Evolutionary conservation across 2,888 invertebrate genomes (phyloP).

Genomic region (Mesorhabditis sp.): DNA sequence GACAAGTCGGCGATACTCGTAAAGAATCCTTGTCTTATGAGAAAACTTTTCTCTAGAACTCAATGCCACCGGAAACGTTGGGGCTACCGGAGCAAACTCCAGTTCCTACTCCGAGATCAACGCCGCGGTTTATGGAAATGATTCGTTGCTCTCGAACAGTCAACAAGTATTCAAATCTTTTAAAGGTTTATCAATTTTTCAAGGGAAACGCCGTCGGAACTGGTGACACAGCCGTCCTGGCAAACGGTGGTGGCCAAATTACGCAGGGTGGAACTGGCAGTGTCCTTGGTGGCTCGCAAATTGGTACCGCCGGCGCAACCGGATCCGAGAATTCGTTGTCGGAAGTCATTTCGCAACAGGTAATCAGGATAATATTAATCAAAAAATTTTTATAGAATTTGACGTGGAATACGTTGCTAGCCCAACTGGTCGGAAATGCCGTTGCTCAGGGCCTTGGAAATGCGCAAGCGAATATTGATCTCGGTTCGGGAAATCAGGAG

Average conservation of each 20-base stretch:
- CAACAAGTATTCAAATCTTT: constrained; percentile 11
- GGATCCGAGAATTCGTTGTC: constrained; percentile 32
- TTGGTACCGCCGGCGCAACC: constrained; percentile 38
- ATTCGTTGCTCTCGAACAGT: constrained; percentile 4
- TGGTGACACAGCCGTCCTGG: constrained; percentile 23
- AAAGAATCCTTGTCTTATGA: background rate
- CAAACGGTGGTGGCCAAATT: background rate
- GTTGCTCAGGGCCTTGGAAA: constrained; percentile 36
- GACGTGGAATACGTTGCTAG: constrained; percentile 37
- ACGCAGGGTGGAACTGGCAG: background rate
- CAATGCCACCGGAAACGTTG: constrained; percentile 28
- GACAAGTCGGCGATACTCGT: constrained; percentile 31
- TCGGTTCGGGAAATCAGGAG: constrained; percentile 31
- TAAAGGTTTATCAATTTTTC: background rate
- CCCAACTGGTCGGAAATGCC: constrained; percentile 34
- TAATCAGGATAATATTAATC: background rate
- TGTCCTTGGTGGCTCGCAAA: constrained; percentile 18
- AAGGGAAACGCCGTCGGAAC: constrained; percentile 33
- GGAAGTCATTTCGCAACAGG: constrained; percentile 22
- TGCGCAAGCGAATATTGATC: constrained; percentile 40
- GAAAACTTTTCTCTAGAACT: constrained; percentile 16
- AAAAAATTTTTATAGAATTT: constrained; percentile 18
- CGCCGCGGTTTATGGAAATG: constrained; percentile 33
- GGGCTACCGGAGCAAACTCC: constrained; percentile 27
- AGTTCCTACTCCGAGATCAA: constrained; percentile 35